Percentiles rank a stretch among this genome's conserved stretches.
These are phyloP conservation scores for Cheilinus undulatus DNA, from an alignment of 2,113 vertebrate genomes.

Conservation along the genomic window DNA sequence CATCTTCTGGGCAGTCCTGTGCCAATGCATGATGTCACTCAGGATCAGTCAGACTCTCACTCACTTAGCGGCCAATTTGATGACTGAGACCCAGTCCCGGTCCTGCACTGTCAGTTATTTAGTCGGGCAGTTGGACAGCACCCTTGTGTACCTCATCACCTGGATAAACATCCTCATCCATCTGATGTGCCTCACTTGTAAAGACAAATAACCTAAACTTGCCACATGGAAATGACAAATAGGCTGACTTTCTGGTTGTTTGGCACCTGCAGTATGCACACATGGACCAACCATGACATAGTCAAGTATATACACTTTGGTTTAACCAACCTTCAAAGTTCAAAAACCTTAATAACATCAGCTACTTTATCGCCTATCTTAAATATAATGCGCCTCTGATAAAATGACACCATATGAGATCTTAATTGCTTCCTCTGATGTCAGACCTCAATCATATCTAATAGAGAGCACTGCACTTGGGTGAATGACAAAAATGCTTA, in stretches of 20 bases:
- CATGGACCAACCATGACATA: not conserved
- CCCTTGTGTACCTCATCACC: conserved; percentile 47
- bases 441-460: conserved; percentile 50
- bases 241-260: not conserved
- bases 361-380: not conserved
- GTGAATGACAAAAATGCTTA: conserved; percentile 47
- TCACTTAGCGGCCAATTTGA: conserved; percentile 67
- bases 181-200: conserved; percentile 44
- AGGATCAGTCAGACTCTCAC: conserved; percentile 68
- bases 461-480: conserved; percentile 24
- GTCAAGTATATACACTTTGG: conserved; percentile 17
- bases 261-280: conserved; percentile 1
- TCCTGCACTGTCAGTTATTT: conserved; percentile 59
- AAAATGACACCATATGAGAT: conserved; percentile 13
- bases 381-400: conserved; percentile 8
- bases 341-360: conserved; percentile 23
- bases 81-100: conserved; percentile 47
- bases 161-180: conserved; percentile 35
- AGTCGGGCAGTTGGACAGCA: conserved; percentile 60
- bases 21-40: conserved; percentile 66
- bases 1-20: conserved; percentile 53
- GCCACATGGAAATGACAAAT: conserved; percentile 39
- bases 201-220: conserved; percentile 31
- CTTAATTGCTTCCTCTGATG: conserved; percentile 46
- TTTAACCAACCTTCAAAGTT: conserved; percentile 18